phyloP scores from a whole-genome alignment of 1,140 invertebrate species.

The Ips nitidus region DNA sequence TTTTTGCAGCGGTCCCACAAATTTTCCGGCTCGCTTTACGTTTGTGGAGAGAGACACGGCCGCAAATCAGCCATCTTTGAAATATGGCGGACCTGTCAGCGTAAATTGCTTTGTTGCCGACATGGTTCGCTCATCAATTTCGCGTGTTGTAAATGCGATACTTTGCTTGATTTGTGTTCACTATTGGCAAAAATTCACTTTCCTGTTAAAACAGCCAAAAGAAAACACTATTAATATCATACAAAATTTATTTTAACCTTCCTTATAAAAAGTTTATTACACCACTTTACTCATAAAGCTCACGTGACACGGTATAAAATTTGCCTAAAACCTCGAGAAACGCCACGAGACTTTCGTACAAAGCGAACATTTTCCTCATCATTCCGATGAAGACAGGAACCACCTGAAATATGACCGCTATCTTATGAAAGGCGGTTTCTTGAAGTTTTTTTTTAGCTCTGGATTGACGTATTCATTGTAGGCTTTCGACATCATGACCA shows the following conservation, averaged over 20 bases:
- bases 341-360: constrained; percentile 21
- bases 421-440: constrained; percentile 42
- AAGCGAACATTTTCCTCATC: constrained; percentile 21
- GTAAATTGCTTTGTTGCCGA: constrained; percentile 27
- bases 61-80: constrained; percentile 29
- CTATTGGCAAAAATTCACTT: neutral
- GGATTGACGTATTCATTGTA: constrained; percentile 43
- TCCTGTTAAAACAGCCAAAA: neutral
- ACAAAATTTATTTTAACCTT: no score
- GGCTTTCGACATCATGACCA: constrained; percentile 36
- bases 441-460: constrained; percentile 47
- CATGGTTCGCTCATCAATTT: constrained; percentile 28
- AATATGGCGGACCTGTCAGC: constrained; percentile 31
- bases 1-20: no score
- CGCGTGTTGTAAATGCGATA: constrained; percentile 19
- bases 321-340: constrained; percentile 18
- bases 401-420: constrained; percentile 41
- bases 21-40: no score
- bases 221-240: neutral
- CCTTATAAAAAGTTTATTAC: no score
- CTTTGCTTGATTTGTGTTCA: constrained; percentile 24
- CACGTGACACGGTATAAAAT: constrained; percentile 16
- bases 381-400: constrained; percentile 31
- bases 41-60: neutral
- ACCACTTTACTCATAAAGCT: neutral